phyloP scores from a whole-genome alignment of 2,888 invertebrate genomes.

The Drosophila suboccidentalis region DNA sequence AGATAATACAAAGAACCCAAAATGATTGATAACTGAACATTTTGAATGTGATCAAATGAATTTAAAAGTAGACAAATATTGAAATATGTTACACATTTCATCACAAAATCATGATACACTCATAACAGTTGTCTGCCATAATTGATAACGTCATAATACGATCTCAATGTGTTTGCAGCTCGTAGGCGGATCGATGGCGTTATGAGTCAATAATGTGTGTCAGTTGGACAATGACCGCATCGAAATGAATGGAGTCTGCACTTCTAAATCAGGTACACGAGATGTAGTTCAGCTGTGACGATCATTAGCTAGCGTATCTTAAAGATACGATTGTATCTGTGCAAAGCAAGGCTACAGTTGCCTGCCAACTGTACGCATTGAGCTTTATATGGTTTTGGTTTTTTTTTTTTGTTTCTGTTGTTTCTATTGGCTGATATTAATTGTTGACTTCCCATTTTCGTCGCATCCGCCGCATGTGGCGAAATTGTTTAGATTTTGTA shows the following conservation, averaged over 20 bases:
- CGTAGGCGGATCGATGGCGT: constrained; percentile 39
- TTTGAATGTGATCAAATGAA: background rate
- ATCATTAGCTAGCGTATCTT: constrained; percentile 41
- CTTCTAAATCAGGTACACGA: constrained; percentile 38
- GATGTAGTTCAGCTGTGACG: constrained; percentile 30
- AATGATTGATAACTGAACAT: background rate
- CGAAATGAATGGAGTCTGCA: constrained; percentile 32
- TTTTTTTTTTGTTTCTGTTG: constrained; percentile 18
- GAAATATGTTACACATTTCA: background rate
- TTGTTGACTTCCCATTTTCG: constrained; percentile 60
- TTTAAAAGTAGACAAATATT: background rate
- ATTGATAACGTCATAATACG: constrained; percentile 47
- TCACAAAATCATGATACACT: background rate
- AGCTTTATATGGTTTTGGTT: constrained; percentile 30
- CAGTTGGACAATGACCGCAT: constrained; percentile 46
- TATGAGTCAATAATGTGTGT: constrained; percentile 41
- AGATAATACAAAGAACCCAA: background rate
- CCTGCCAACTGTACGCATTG: constrained; percentile 14
- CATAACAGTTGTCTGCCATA: constrained; percentile 18
- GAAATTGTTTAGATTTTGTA: constrained; percentile 55
- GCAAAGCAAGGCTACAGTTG: constrained; percentile 21
- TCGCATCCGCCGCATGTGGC: constrained; percentile 52
- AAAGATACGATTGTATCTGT: constrained; percentile 27
- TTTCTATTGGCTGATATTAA: constrained; percentile 46
- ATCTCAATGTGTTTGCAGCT: constrained; percentile 24